Evolutionary conservation across 2,888 invertebrate genomes (phyloP).

Genomic region (Muschampia plurimacula): DNA sequence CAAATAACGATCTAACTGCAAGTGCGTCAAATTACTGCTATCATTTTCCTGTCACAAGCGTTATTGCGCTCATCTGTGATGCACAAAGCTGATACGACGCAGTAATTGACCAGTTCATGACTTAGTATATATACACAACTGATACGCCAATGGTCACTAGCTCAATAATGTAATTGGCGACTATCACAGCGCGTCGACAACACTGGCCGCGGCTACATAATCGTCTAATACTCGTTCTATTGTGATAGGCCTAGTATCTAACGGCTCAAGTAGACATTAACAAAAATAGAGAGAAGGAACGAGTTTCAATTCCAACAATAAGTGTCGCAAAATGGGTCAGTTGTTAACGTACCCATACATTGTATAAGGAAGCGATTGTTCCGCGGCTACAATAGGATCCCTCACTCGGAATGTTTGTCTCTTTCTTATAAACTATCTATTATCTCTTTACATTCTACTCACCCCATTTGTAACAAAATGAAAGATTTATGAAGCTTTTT

Average conservation of each 20-base stretch:
- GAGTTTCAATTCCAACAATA: constrained; percentile 33
- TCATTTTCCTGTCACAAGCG: constrained; percentile 28
- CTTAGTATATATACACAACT: constrained; percentile 8
- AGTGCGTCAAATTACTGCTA: constrained; percentile 15
- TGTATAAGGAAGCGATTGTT: constrained; percentile 28
- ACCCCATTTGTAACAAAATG: constrained; percentile 22
- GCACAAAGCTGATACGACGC: constrained; percentile 9
- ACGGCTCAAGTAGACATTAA: constrained; percentile 18
- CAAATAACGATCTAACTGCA: constrained; percentile 1
- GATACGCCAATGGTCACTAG: not conserved
- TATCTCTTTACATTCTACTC: constrained; percentile 20
- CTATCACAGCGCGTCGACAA: constrained; percentile 5
- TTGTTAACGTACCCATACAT: constrained; percentile 22
- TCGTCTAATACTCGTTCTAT: constrained; percentile 2
- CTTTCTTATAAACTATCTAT: constrained; percentile 24
- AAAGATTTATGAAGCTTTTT: constrained; percentile 26
- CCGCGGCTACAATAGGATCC: constrained; percentile 27
- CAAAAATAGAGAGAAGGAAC: constrained; percentile 21
- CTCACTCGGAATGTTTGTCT: constrained; percentile 25
- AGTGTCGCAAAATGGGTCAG: constrained; percentile 36
- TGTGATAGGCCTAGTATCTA: constrained; percentile 3
- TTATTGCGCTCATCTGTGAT: constrained; percentile 3
- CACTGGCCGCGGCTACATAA: not conserved
- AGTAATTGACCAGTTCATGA: constrained; percentile 12
- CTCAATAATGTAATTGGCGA: not conserved